These are phyloP conservation scores for western clawed frog (Xenopus tropicalis) DNA, from an alignment of 2,113 vertebrate species.

Conservation along the genomic window UCB_Xtro_10.0 CM004449.2:131179001-131179500, in stretches of 20 bases:
- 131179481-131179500: too few relatives aligned
- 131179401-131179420: too few relatives aligned
- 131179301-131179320: too few relatives aligned
- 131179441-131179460: too few relatives aligned
- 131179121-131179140: conserved; percentile 20
- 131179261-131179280: not conserved
- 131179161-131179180: not conserved
- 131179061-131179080: conserved; percentile 12
- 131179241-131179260: not conserved
- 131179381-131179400: too few relatives aligned
- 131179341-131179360: too few relatives aligned
- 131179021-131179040: conserved; percentile 34
- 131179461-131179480: too few relatives aligned
- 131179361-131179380: too few relatives aligned
- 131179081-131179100: conserved; percentile 18
- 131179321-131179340: too few relatives aligned
- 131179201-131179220: not conserved
- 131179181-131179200: not conserved
- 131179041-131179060: conserved; percentile 27
- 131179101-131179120: conserved; percentile 15
- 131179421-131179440: too few relatives aligned
- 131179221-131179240: not conserved
- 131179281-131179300: too few relatives aligned
- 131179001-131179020: conserved; percentile 41
- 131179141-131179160: conserved; percentile 7